These are phyloP conservation scores for Nebria ingens DNA, from an alignment of 1,140 invertebrate genomes.

Conservation along the genomic window DNA sequence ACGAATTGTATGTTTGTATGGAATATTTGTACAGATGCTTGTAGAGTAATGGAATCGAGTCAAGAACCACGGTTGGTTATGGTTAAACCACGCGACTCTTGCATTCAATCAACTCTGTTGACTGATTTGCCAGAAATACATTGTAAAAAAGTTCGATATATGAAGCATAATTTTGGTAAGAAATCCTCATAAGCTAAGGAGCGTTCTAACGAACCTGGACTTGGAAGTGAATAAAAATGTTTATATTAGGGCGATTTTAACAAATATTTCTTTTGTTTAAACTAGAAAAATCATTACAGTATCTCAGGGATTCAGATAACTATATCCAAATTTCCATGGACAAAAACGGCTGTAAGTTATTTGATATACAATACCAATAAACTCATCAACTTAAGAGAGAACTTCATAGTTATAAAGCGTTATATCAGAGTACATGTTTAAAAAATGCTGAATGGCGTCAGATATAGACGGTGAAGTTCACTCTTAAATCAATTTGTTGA, in stretches of 20 bases:
- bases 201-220: too few species aligned
- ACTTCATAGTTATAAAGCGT: too few species aligned
- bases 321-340: conserved; percentile 2
- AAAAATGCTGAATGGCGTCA: too few species aligned
- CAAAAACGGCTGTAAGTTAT: not conserved
- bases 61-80: conserved; percentile 21
- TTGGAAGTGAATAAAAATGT: not conserved
- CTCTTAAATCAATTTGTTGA: too few species aligned
- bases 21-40: conserved; percentile 30
- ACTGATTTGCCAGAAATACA: conserved; percentile 23
- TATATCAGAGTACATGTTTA: too few species aligned
- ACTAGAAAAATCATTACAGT: conserved; percentile 3
- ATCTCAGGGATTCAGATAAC: conserved; percentile 2
- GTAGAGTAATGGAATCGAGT: conserved; percentile 27
- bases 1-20: conserved; percentile 29
- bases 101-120: conserved; percentile 10
- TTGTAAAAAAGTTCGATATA: conserved; percentile 21
- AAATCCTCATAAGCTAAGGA: too few species aligned
- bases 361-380: not conserved
- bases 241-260: not conserved
- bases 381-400: too few species aligned
- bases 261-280: not conserved
- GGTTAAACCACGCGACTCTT: conserved; percentile 16
- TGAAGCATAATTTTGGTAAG: not conserved
- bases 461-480: too few species aligned